Conservation (phyloP, 2,797 vertebrate species). For the Cuculus canorus region DNA sequence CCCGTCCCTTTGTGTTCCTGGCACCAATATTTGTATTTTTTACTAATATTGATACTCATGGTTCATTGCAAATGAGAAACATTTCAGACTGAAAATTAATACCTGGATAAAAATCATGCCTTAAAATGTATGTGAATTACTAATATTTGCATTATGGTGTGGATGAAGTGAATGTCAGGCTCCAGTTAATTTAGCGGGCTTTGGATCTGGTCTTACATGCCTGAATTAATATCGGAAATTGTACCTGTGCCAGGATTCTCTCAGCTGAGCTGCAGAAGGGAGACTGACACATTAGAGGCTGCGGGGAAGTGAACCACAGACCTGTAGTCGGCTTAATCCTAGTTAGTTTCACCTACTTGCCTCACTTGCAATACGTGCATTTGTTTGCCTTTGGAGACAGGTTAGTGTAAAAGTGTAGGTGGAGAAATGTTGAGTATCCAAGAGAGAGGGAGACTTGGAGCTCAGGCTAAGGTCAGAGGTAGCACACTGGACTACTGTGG, state of each 20-base stretch:
- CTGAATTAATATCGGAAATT: constrained; percentile 25
- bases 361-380: constrained; percentile 57
- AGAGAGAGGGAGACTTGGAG: not conserved
- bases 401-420: not conserved
- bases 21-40: not conserved
- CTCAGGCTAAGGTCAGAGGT: not conserved
- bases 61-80: not conserved
- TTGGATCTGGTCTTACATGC: not conserved
- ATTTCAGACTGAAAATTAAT: not conserved
- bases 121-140: not conserved
- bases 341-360: constrained; percentile 45
- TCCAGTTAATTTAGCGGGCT: not conserved
- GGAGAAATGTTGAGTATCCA: not conserved
- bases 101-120: not conserved
- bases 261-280: constrained; percentile 67
- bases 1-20: not conserved
- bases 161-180: not conserved
- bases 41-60: not conserved
- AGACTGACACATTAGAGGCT: constrained; percentile 65
- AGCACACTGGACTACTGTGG: not conserved
- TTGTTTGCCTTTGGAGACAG: constrained; percentile 61
- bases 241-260: constrained; percentile 19
- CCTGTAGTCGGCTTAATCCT: constrained; percentile 63
- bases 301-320: constrained; percentile 67
- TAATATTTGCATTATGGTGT: not conserved